phyloP scores from a whole-genome alignment of 2,888 invertebrate species.

The Deilephila elpenor region DNA sequence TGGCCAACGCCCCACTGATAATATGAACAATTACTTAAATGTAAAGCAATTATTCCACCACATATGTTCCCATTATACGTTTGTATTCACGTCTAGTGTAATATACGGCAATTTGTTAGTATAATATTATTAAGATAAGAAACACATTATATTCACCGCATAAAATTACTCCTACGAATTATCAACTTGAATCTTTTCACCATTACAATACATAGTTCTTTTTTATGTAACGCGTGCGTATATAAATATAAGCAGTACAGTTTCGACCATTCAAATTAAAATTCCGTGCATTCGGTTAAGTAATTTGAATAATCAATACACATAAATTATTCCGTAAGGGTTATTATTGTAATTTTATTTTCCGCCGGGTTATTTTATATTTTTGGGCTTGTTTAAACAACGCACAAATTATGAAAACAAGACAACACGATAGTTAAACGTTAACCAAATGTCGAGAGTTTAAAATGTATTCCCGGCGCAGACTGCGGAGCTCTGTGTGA shows the following conservation, averaged over 20 bases:
- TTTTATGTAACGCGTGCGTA: conserved; percentile 39
- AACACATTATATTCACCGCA: conserved; percentile 8
- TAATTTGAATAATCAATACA: conserved; percentile 52
- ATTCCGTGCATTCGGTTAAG: conserved; percentile 52
- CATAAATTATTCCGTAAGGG: conserved; percentile 48
- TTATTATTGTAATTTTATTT: conserved; percentile 39
- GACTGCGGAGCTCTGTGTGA: not conserved
- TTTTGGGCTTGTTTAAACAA: conserved; percentile 34
- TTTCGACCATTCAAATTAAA: conserved; percentile 50
- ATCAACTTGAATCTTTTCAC: not conserved
- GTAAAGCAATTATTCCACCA: not conserved
- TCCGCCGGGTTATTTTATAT: conserved; percentile 37
- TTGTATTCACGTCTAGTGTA: not conserved
- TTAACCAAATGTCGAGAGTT: not conserved
- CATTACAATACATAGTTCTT: conserved; percentile 33
- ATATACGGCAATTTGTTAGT: conserved; percentile 4
- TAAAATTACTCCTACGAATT: not conserved
- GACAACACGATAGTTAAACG: conserved; percentile 20
- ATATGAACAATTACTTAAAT: not conserved
- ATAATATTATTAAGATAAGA: conserved; percentile 11
- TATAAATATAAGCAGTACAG: conserved; percentile 37
- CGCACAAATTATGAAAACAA: conserved; percentile 27
- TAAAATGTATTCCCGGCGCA: not conserved
- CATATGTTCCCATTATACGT: not conserved
- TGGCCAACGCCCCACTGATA: not conserved